Conservation (phyloP, 2,888 invertebrate genomes). For the Acanthosepion pharaonis region DNA sequence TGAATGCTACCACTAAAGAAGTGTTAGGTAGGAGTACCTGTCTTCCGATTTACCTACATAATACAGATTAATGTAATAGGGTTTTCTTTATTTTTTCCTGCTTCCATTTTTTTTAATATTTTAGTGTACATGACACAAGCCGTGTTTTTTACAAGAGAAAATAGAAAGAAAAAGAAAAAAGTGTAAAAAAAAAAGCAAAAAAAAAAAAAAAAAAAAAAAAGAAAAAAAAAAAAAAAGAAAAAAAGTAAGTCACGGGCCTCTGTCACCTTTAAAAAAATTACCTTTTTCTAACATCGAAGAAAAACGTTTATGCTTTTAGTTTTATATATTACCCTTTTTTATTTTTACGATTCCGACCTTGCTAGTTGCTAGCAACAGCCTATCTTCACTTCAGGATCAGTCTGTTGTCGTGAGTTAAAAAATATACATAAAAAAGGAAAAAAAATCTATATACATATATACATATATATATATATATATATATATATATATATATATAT, state of each 20-base stretch:
- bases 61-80: background rate
- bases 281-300: background rate
- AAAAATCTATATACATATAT: background rate
- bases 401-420: background rate
- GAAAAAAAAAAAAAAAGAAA: background rate
- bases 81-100: background rate
- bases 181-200: too few species aligned
- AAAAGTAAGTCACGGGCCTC: background rate
- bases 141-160: too few species aligned
- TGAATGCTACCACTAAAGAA: background rate
- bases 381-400: background rate
- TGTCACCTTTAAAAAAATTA: background rate
- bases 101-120: too few species aligned
- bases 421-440: background rate
- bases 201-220: background rate
- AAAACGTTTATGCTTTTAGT: background rate
- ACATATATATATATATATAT: conserved; percentile 35
- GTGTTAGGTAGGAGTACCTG: background rate
- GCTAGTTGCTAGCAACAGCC: background rate
- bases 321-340: background rate
- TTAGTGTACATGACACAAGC: too few species aligned
- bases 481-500: conserved; percentile 43
- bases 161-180: too few species aligned
- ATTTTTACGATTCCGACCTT: conserved; percentile 10
- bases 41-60: background rate